Evolutionary conservation across 2,113 vertebrate genomes (phyloP), one percentile per base, ranked within the genome.

Genomic region (Irena cyanogastra): DNA sequence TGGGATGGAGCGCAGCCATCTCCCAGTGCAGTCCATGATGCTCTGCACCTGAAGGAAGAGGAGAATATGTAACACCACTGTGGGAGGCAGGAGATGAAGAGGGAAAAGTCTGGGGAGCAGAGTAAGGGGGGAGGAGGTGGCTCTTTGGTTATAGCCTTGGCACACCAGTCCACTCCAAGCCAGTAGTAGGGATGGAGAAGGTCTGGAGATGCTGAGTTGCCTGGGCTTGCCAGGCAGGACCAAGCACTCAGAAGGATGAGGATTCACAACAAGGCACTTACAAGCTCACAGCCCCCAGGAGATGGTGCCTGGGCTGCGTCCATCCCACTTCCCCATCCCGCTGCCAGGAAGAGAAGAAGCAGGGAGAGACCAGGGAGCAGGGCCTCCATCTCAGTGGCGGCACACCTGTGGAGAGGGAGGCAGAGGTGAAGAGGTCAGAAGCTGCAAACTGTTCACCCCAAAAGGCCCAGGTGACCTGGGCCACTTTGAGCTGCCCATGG

Each of bases 1-100:
- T 70, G 99, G 99, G 80, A 99, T 97, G 0, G 96, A 97, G 7
- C 90, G 94, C 30, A 99, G 96, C 83, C 96, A 72, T 69, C 77
- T 95, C 31, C 97, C 83, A 83, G 96, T 98, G 97, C 98, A 99
- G 85, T 98, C 71, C 60, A 96, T 95, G 0, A 94, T 94, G 95
- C 89, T 96, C 91, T 98, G 98, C 84, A 97, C 94, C 99, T 99
- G 94, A 22, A 94, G 50, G 18, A 96, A 76, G 79, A 95, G 79
- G 93, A n/a, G 76, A n/a, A 94, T 35, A 75, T 0, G 1, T 61
- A 72, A 95, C 7, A 56, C 64, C 2, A 6, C 42, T 4, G 1
- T 33, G 42, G 60, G 72, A 54, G 28, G 24, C 2, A 3, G 63
- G 26, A 75, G 33, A 33, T 18, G 39, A 68, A 45, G 33, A 78